Base-by-base conservation (phyloP, 2,797 vertebrate genomes). In the Cephalopachus bancanus region DNA sequence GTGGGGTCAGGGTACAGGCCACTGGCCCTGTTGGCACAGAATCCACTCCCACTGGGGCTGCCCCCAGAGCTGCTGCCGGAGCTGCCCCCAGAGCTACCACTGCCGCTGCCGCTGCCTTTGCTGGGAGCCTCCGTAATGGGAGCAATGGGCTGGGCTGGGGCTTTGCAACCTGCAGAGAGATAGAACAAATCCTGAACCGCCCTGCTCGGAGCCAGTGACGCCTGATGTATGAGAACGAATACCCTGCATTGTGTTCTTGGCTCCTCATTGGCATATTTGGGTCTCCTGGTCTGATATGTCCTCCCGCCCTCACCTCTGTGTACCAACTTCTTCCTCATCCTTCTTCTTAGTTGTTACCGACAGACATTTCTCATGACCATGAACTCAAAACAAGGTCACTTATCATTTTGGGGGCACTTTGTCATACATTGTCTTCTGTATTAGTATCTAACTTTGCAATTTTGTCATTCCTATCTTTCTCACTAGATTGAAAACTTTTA, bases 161-260 rank as follows among this genome's bases (percentile, higher is more conserved):
- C 88, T 78, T 97, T 96, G 90, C 98, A 98, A 88, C 96, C 98
- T 97, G 92, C 33, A 97, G 74, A 26, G 49, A 78, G 78, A 28
- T 7, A 74, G 64, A 53, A 8, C 14, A 93, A 59, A 62, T 72
- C 55, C 55, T 78, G 71, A 93, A 44, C 51, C 44, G 28, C 69
- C 3, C 30, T n/a, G 26, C 1, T 69, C 76, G 37, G n/a, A 19
- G 19, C 51, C 62, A 76, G 14, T 26, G 69, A 64, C 76, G 37
- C 24, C 76, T 59, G 51, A 74, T 11, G 30, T 17, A 0, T 28
- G 60, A 60, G 30, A 33, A 44, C 28, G 7, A 37, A 30, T 14
- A n/a, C 6, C 53, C 20, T 67, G 33, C 33, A 16, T 55, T 28
- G 59, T 24, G 19, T 19, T 81, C 49, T 65, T 44, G 72, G 59